Evolutionary conservation across 2,113 vertebrate species (phyloP), one percentile per base, ranked within the genome.

Genomic region (Cyanoliseus patagonus): DNA sequence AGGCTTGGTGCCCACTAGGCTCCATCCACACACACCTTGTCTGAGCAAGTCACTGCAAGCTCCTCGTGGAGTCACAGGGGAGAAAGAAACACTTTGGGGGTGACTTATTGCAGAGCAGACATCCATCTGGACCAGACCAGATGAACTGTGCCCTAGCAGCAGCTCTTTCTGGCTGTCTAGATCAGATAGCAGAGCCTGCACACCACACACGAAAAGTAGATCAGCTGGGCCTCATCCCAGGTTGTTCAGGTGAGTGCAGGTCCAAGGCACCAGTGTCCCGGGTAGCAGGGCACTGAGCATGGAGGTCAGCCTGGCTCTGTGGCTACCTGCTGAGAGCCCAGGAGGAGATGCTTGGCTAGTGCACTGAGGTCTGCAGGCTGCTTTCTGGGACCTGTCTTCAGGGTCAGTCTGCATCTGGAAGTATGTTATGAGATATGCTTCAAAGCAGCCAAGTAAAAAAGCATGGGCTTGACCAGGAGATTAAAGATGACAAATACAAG

Each of bases 1-100:
- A 33, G 69, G 10, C 74, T 83, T 0, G 0, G 37, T 1, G 2
- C 46, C 41, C 0, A 2, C 55, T 18, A 62, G 41, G 31, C 51
- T 88, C 75, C 70, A 90, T 30, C 42, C 6, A 2, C 44, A 67
- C 13, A 1, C 3, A 17, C 13, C 47, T 59, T 28, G 18, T 30
- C 51, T 47, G 37, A 75, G 39, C 31, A 10, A 7, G 52, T 31
- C 1, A 1, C 42, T 83, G 62, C 42, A 82, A 41, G 55, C 22
- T 88, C 67, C 42, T 19, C 0, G 0, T 9, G 18, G 19, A 66
- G 46, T 79, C 83, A 53, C 3, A 2, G 49, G 5, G 11, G 16
- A 51, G 42, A 37, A 53, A n/a, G 59, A 85, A 17, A 33, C 19
- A 20, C 20, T 47, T 67, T 13, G 4, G 27, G 30, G 24, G 22